Evolutionary conservation across 2,888 invertebrate species (phyloP), one percentile per base, ranked within the genome.

Genomic region (Orthosia incerta): DNA sequence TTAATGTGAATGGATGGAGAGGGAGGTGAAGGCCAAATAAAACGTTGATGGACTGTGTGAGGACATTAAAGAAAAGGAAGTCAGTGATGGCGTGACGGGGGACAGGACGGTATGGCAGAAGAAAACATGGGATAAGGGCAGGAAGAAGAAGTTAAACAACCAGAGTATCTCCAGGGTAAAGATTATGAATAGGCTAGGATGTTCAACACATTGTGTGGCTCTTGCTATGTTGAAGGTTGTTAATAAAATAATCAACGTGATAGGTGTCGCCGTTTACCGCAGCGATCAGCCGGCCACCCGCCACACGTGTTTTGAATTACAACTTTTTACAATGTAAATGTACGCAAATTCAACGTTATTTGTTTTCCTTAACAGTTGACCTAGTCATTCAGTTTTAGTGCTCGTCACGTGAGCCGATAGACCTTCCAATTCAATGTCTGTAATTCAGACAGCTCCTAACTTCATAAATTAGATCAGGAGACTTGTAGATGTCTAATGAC

Each of bases 271-370:
- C 70, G 61, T 62, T 79, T 80, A 83, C 74, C 79, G 57, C 79
- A 79, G 51, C 82, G 55, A 82, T 67, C 63, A 71, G n/a, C 67
- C 59, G 62, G 15, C 39, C 57, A 79, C 83, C 59, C 65, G 15
- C 39, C 57, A 79, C 83, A 83, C 83, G 70, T 81, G 83, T 65
- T 61, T 70, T 70, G 74, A 60, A 79, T 81, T 26, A 74, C 53
- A 74, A 74, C 55, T 73, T 63, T 73, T 63, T 56, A 82, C 68
- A 56, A 72, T 57, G 78, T 68, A 61, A 71, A 65, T 75, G 26
- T 59, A 48, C 9, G 48, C 23, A 69, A 63, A 70, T 51, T 31
- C 11, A 66, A 60, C 15, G 18, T 63, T 59, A 56, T 60, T 63
- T 50, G 39, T 80, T 80, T 74, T 55, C 65, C 50, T 59, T 69